Conservation (phyloP, 2,113 vertebrate genomes). For the Gasterosteus aculeatus region DNA sequence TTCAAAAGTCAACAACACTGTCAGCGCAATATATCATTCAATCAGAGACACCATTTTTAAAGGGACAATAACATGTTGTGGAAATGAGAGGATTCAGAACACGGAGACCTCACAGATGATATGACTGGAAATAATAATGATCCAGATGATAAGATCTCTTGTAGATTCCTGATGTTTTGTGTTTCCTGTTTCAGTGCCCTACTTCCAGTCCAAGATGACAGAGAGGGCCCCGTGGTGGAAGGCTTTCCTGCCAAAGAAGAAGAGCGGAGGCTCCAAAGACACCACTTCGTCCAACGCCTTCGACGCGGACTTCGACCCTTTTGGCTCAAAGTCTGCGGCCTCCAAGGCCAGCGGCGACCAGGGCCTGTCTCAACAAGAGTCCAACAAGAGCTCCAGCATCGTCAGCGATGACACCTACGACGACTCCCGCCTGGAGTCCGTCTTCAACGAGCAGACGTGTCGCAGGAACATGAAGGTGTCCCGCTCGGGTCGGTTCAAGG, state of each 20-base stretch:
- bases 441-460: slow-evolving; percentile 81
- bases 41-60: background rate
- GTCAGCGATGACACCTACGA: slow-evolving; percentile 68
- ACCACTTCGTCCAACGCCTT: fast-evolving
- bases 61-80: background rate
- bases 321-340: slow-evolving; percentile 7
- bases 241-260: slow-evolving; percentile 76
- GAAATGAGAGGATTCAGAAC: background rate
- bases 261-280: slow-evolving; percentile 43
- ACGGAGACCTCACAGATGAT: background rate
- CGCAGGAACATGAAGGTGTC: slow-evolving; percentile 91
- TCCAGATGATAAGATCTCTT: background rate
- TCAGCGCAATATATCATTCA: background rate
- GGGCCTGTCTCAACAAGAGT: slow-evolving; percentile 41
- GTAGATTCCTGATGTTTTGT: background rate
- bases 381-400: slow-evolving; percentile 56
- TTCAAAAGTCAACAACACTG: background rate
- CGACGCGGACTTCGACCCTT: slow-evolving; percentile 67
- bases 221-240: slow-evolving; percentile 80
- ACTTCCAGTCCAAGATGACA: slow-evolving; percentile 69
- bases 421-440: slow-evolving; percentile 75
- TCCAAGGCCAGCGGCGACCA: slow-evolving; percentile 18
- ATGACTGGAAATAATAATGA: background rate
- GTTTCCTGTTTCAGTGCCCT: slow-evolving; percentile 17
- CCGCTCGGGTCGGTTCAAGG: slow-evolving; percentile 93